phyloP scores from a whole-genome alignment of 2,888 invertebrate genomes.

The Leptopilina drosophilae region DNA sequence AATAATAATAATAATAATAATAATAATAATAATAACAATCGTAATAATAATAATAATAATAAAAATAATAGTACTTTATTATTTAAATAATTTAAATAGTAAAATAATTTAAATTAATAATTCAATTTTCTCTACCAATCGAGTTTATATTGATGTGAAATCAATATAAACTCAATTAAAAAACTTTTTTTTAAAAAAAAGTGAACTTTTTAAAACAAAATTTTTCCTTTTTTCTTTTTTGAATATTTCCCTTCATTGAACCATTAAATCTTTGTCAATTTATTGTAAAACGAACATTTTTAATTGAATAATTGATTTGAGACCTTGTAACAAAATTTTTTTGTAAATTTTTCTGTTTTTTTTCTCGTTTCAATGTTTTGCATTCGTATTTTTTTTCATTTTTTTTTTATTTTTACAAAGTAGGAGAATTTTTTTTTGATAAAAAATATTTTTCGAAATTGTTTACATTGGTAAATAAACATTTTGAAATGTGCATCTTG shows the following conservation, averaged over 20 bases:
- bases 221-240: too few species aligned
- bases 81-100: too few species aligned
- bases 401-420: neutral
- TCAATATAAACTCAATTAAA: too few species aligned
- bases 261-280: neutral
- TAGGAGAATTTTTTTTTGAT: neutral
- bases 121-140: too few species aligned
- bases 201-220: too few species aligned
- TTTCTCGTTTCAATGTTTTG: neutral
- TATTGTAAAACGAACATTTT: neutral
- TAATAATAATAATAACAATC: too few species aligned
- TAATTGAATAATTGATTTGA: neutral
- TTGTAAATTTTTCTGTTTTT: neutral
- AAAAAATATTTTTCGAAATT: neutral
- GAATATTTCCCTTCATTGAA: neutral
- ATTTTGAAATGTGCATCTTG: neutral
- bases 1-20: too few species aligned
- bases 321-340: neutral
- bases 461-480: neutral
- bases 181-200: too few species aligned
- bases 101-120: too few species aligned
- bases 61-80: too few species aligned
- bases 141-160: too few species aligned
- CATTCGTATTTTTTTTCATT: neutral
- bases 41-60: too few species aligned